Conservation (phyloP, 2,113 vertebrate species). For the Chauna torquata region DNA sequence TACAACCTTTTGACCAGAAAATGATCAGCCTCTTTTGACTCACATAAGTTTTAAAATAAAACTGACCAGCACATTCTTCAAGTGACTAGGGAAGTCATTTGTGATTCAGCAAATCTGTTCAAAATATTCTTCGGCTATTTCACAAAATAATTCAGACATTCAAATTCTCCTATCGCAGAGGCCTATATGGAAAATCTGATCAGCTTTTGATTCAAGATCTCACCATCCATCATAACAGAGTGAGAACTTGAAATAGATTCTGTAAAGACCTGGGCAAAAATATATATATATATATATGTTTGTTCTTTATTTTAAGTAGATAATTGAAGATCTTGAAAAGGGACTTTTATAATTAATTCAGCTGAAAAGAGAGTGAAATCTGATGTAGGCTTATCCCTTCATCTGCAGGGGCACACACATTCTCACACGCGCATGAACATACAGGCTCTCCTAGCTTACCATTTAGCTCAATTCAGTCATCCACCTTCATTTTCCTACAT, state of each 20-base stretch:
- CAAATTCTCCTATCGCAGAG: background rate
- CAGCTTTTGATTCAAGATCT: background rate
- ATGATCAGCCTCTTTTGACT: background rate
- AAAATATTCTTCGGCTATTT: background rate
- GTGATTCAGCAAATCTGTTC: background rate
- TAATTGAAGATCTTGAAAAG: background rate
- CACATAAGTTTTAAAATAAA: background rate
- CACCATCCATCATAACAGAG: background rate
- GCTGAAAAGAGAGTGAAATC: background rate
- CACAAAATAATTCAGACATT: background rate
- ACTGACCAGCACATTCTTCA: background rate
- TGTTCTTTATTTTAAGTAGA: background rate
- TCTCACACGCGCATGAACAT: accelerated
- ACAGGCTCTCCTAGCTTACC: background rate
- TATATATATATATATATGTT: background rate
- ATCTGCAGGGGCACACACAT: background rate
- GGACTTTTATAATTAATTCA: background rate
- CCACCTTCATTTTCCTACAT: background rate
- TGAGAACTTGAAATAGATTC: background rate
- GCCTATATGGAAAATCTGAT: background rate
- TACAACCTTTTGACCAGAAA: background rate
- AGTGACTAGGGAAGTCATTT: background rate
- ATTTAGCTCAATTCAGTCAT: background rate
- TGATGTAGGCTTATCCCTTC: background rate
- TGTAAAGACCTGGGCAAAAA: background rate